phyloP scores from a whole-genome alignment of 2,888 invertebrate genomes.

The Eumacrocentrus americanus region DNA sequence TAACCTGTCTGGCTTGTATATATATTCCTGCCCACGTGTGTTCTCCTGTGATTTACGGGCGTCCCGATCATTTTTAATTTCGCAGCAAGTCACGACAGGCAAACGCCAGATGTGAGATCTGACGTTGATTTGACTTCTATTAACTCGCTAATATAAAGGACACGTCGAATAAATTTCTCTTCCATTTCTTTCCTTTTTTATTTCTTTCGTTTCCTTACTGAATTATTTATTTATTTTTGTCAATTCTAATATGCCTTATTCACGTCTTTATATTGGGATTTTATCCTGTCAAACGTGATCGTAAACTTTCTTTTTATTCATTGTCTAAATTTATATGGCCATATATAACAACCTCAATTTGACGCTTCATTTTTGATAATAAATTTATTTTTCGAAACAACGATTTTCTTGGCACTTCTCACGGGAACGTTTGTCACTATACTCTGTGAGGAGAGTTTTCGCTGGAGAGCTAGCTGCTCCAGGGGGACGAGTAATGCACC shows the following conservation, averaged over 20 bases:
- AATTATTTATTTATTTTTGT: no score
- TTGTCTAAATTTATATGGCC: no score
- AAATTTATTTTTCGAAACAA: background rate
- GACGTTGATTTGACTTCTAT: conserved; percentile 28
- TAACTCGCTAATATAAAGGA: conserved; percentile 4
- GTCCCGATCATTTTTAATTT: conserved; percentile 24
- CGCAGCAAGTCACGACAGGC: conserved; percentile 10
- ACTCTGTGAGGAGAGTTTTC: background rate
- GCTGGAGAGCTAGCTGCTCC: background rate
- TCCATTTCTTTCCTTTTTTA: background rate
- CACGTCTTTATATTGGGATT: no score
- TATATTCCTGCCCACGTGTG: conserved; percentile 13
- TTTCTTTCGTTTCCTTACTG: background rate
- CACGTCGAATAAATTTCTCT: conserved; percentile 6
- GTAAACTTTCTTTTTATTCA: no score
- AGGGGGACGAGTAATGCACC: background rate
- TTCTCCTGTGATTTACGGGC: conserved; percentile 16
- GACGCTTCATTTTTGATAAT: no score
- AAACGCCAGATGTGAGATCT: conserved; percentile 11
- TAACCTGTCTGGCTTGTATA: conserved; percentile 22
- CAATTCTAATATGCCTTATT: no score
- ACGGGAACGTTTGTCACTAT: background rate
- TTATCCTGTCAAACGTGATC: no score
- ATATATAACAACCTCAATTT: background rate
- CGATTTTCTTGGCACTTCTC: background rate